phyloP scores from a whole-genome alignment of 2,888 invertebrate species.

The Stramonita haemastoma region DNA sequence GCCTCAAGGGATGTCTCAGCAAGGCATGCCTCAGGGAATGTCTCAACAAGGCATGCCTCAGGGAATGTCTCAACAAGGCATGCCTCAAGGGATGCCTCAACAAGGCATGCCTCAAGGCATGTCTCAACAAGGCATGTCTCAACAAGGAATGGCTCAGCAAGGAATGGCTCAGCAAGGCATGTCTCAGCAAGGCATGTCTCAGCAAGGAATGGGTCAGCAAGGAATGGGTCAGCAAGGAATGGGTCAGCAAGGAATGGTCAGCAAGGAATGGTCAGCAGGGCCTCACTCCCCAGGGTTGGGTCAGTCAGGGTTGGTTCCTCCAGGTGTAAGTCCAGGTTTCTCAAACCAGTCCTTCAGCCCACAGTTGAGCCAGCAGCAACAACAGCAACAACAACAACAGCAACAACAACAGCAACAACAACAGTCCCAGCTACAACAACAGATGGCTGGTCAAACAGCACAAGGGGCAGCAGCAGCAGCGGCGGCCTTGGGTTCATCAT shows the following conservation, averaged over 20 bases:
- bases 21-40: neutral
- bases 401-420: neutral
- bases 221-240: too few species aligned
- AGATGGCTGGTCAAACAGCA: slow-evolving; percentile 37
- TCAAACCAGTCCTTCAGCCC: slow-evolving; percentile 63
- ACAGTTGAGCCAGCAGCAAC: slow-evolving; percentile 48
- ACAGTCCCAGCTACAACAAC: slow-evolving; percentile 49
- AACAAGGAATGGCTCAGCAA: too few species aligned
- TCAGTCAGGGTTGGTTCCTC: neutral
- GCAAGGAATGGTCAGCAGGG: too few species aligned
- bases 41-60: neutral
- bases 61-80: slow-evolving; percentile 20
- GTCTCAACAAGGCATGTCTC: too few species aligned
- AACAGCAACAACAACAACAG: neutral
- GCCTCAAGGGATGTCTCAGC: slow-evolving; percentile 44
- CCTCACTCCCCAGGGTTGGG: too few species aligned
- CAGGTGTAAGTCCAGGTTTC: slow-evolving; percentile 58
- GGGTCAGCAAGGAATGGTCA: too few species aligned
- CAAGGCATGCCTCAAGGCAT: slow-evolving; percentile 51
- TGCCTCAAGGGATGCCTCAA: neutral
- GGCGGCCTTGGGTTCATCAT: neutral
- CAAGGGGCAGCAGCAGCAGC: slow-evolving; percentile 40
- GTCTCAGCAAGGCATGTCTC: too few species aligned
- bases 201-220: too few species aligned
- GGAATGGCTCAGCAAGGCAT: neutral